Evolutionary conservation across 2,888 invertebrate species (phyloP), one percentile per base, ranked within the genome.

Genomic region (Buathra laborator): DNA sequence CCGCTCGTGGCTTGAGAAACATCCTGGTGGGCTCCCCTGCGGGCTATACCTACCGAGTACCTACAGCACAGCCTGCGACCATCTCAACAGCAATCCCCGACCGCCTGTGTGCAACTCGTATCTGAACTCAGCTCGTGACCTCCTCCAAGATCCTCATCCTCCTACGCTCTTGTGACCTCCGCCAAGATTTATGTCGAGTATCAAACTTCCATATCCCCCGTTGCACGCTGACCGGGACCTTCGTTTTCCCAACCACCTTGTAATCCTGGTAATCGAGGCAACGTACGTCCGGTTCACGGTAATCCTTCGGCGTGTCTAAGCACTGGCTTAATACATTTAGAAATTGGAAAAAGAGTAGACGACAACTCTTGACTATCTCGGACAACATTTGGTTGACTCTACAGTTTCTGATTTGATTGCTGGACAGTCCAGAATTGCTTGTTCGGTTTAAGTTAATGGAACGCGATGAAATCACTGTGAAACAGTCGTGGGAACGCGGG

Each of bases 151-250:
- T 72, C 59, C 76, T 84, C 48, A 71, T 76, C 43, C 70, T 79
- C 64, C 48, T 53, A 75, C 83, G 10, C 70, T 72, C 51, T 46
- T 19, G 44, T 68, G 43, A 76, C 29, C 51, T 53, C 19, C 53
- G n/a, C 59, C 10, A 24, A 74, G 77, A 84, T 84, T 84, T 81
- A 78, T 84, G 68, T 44, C 53, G 37, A 64, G 68, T 84, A 75
- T 78, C 74, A 78, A 67, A 78, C 68, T 74, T 77, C 68, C 72
- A 77, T 78, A 68, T 78, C 51, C 64, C 44, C 12, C 48, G 56
- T 32, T 62, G 64, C 72, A 32, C 29, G 62, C 29, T 14, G 32
- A 16, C 10, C 43, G 12, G 51, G 64, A 56, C 19, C n/a, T 43
- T 48, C 32, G 44, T 16, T 53, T 37, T 79, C 29, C 53, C 79